Evolutionary conservation across 1,140 invertebrate species (phyloP).

Genomic region (Calephelis nemesis): DNA sequence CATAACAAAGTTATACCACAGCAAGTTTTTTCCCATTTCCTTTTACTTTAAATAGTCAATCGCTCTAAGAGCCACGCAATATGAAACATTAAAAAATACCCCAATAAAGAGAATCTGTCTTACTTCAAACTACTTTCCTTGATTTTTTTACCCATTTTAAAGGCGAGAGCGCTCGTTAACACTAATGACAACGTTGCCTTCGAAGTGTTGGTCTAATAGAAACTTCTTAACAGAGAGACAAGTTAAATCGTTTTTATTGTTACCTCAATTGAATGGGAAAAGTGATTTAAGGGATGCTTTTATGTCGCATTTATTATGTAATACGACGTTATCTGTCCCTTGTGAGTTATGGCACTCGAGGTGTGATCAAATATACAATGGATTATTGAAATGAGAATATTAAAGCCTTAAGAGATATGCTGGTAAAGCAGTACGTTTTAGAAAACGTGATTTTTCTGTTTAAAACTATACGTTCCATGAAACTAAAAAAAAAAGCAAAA

Average conservation of each 20-base stretch:
- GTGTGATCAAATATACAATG: background rate
- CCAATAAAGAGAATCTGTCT: no score
- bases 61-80: no score
- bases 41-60: no score
- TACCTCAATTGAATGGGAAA: constrained; percentile 10
- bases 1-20: no score
- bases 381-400: no score
- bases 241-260: constrained; percentile 19
- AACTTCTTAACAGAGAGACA: constrained; percentile 12
- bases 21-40: no score
- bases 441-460: no score
- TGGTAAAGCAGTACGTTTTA: no score
- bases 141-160: background rate
- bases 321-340: background rate
- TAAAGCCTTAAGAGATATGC: no score
- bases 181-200: constrained; percentile 18
- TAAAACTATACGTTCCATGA: no score
- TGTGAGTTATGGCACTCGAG: background rate
- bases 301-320: constrained; percentile 9
- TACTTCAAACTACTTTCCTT: background rate
- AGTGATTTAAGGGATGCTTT: constrained; percentile 16
- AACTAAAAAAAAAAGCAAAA: no score
- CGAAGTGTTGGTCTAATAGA: constrained; percentile 20
- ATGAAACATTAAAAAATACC: no score
- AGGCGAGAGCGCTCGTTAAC: constrained; percentile 7